Base-by-base conservation (phyloP, 92 coral and sea anemone species). In the Pocillopora meandrina region DNA sequence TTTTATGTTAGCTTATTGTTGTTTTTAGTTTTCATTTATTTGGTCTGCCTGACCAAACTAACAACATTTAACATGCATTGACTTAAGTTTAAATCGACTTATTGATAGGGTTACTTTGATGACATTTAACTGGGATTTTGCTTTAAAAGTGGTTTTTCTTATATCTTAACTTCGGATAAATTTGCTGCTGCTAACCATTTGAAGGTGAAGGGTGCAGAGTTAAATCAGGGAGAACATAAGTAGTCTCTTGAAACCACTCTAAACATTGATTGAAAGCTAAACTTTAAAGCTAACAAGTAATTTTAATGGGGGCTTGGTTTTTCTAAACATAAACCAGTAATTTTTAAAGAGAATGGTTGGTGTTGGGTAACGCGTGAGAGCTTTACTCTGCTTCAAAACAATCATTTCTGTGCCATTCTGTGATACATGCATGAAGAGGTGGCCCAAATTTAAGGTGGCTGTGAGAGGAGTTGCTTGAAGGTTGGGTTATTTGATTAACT, bases 371-470 rank as follows among this genome's bases (percentile, higher is more conserved):
- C 74, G 16, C 21, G 74, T 20, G 33, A 16, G 56, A 70, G 21
- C 34, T 70, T 49, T 36, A 12, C 7, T 15, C 42, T 17, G 9
- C 55, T 20, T 12, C 21, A 34, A 2, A 8, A 16, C 9, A 42
- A 70, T 70, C 74, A 1, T 34, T 2, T 70, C 74, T 15, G 74
- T 35, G 15, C 8, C 74, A 70, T 70, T 59, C 42, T 55, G 74
- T 70, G 74, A 36, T 70, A 36, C 74, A 23, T 49, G 42, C 56
- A 36, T 69, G 56, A 70, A 70, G 74, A 13, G 74, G 23, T 36
- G 74, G 42, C 14, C 56, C 20, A 70, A 34, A 55, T 55, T 70
- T 70, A 42, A 70, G 74, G 74, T 70, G 74, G 74, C 56, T 70
- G n/a, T n/a, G 9, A 34, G 55, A 14, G 68, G 0, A 33, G 34